A percentile compares a stretch with the other conserved stretches of the same genome.
phyloP scores from a whole-genome alignment of 2,113 vertebrate species.

The Antechinus stuartii region DNA sequence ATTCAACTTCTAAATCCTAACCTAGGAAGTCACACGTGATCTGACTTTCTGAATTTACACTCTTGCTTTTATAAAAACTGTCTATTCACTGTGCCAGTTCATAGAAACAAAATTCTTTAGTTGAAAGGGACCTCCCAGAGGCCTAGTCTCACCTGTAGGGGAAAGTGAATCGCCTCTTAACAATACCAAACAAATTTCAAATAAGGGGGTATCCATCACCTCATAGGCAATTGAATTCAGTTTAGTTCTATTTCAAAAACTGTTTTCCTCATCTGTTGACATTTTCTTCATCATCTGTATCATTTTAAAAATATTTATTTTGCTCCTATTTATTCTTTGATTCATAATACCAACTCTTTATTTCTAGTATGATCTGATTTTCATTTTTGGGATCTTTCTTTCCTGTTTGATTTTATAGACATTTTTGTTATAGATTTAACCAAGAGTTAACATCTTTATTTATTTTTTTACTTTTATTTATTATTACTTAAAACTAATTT shows the following conservation, averaged over 20 bases:
- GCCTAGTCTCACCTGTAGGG: neutral
- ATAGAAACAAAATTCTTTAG: neutral
- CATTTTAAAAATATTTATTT: neutral
- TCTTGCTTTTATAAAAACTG: neutral
- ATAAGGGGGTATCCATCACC: neutral
- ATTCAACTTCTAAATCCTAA: neutral
- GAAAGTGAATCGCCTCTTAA: neutral
- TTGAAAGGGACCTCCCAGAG: neutral
- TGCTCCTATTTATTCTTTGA: neutral
- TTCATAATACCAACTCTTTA: neutral
- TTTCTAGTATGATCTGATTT: neutral
- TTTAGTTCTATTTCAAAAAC: neutral
- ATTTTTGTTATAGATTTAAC: neutral
- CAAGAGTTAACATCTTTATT: neutral
- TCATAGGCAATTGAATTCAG: neutral
- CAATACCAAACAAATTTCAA: neutral
- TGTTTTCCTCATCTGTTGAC: neutral
- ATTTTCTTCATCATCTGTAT: neutral
- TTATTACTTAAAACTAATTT: neutral
- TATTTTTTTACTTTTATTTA: no score
- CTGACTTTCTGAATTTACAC: neutral
- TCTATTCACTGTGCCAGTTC: neutral
- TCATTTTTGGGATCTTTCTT: neutral
- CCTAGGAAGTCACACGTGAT: neutral
- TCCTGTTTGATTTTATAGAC: neutral